Evolutionary conservation across 2,113 vertebrate species (phyloP).

Genomic region (Zapornia atra): DNA sequence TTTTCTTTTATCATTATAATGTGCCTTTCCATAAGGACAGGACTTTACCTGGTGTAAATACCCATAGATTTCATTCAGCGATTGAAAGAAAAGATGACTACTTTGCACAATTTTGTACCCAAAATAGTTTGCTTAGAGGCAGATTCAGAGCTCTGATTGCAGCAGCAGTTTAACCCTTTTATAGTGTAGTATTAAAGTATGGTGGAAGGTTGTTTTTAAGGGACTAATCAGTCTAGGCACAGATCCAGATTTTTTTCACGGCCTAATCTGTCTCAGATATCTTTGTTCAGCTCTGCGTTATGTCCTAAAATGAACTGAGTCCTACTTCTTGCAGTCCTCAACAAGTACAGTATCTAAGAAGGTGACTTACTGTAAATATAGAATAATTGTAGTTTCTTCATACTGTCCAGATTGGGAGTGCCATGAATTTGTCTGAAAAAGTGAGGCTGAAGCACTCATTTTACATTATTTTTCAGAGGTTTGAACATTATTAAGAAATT

Average conservation of each 20-base stretch:
- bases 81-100: background rate
- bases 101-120: background rate
- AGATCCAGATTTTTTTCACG: background rate
- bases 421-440: background rate
- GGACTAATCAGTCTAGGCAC: background rate
- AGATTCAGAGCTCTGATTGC: background rate
- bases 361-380: background rate
- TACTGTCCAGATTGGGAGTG: background rate
- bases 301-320: background rate
- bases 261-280: fast-evolving
- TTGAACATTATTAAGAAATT: background rate
- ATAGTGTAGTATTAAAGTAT: background rate
- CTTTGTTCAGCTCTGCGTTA: background rate
- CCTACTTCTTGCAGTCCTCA: background rate
- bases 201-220: background rate
- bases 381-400: background rate
- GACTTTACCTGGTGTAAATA: background rate
- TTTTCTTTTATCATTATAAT: background rate
- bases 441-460: background rate
- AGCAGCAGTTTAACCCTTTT: background rate
- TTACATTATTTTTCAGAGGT: background rate
- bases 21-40: background rate
- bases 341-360: background rate
- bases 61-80: background rate
- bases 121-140: background rate